Percentiles rank a stretch among this genome's conserved stretches.
Conservation (phyloP, 2,113 vertebrate species). For the Melanerpes formicivorus region DNA sequence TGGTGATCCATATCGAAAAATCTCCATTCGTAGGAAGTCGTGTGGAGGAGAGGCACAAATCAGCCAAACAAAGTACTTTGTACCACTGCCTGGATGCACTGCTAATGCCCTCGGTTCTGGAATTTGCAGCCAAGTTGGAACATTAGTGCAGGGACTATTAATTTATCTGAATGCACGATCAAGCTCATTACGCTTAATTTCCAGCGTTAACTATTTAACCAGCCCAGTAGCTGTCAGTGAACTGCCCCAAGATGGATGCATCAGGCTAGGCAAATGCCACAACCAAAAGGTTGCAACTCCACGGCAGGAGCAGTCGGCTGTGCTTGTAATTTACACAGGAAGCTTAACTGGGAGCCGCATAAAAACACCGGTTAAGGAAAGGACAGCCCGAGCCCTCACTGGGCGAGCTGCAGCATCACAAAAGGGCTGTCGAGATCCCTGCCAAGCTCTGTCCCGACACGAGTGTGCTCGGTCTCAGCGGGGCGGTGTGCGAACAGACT, state of each 20-base stretch:
- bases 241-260: background rate
- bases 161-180: background rate
- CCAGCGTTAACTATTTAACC: background rate
- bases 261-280: background rate
- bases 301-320: background rate
- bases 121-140: background rate
- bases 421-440: background rate
- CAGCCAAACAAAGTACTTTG: background rate
- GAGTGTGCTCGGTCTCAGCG: too few relatives aligned
- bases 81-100: background rate
- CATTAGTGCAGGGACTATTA: background rate
- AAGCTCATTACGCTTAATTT: background rate
- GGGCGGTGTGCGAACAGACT: background rate
- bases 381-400: fast-evolving
- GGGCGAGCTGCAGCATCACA: background rate
- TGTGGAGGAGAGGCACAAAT: background rate
- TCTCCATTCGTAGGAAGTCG: background rate
- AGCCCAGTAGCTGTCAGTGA: background rate
- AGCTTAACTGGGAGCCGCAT: background rate
- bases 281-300: background rate
- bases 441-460: background rate
- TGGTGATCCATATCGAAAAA: background rate
- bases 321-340: background rate
- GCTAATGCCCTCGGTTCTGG: background rate
- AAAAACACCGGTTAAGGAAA: background rate